phyloP scores from a whole-genome alignment of 2,797 vertebrate species.

The Odontamblyopus rebecca region DNA sequence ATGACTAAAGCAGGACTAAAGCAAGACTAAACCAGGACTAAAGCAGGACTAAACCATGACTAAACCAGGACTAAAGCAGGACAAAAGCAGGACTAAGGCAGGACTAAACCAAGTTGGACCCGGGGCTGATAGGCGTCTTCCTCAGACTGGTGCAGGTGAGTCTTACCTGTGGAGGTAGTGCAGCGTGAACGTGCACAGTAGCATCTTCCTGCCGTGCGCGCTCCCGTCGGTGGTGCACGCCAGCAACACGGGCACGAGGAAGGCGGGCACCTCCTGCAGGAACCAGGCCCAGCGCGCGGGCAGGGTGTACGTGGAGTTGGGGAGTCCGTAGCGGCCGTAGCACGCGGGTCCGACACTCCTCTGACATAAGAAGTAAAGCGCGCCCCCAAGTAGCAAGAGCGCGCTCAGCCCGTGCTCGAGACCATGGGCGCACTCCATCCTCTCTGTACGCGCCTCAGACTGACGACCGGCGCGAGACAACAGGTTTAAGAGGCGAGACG shows the following conservation, averaged over 20 bases:
- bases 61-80: no score
- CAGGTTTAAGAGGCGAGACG: neutral
- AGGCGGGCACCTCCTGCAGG: constrained; percentile 53
- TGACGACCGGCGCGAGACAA: neutral
- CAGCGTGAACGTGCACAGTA: constrained; percentile 50
- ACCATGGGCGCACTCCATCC: constrained; percentile 25
- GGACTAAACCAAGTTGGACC: no score
- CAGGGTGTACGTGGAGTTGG: rapidly evolving
- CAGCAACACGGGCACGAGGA: constrained; percentile 51
- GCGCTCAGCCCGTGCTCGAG: constrained; percentile 26
- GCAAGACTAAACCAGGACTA: no score
- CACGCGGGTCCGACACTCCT: rapidly evolving
- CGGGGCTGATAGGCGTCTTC: no score
- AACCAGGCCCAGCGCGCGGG: constrained; percentile 46
- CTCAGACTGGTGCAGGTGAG: neutral
- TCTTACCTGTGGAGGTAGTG: constrained; percentile 59
- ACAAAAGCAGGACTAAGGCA: no score
- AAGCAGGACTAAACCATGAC: no score
- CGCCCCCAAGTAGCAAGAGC: constrained; percentile 9
- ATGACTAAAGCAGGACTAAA: no score
- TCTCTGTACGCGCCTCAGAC: neutral
- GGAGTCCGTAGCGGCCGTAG: constrained; percentile 44
- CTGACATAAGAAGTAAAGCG: constrained; percentile 22
- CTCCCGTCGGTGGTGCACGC: neutral
- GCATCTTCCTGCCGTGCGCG: constrained; percentile 18